Conservation (phyloP, 2,797 vertebrate genomes). For the Mormyrus hasselquistii region DNA sequence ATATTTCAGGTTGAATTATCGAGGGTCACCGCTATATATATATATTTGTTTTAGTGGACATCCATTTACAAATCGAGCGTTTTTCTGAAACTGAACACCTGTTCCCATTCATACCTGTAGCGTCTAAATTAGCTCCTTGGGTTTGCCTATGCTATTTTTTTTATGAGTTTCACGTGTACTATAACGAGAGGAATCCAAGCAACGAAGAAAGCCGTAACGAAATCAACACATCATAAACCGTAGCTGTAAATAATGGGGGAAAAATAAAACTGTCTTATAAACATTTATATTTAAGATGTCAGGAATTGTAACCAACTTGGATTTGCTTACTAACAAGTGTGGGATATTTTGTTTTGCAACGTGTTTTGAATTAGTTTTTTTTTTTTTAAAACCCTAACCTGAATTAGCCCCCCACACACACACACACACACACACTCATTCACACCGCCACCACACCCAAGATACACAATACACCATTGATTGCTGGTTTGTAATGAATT, state of each 20-base stretch:
- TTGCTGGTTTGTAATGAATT: not conserved
- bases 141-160: not conserved
- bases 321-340: slow-evolving; percentile 5
- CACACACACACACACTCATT: not conserved
- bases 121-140: not conserved
- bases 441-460: not conserved
- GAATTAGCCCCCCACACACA: not conserved
- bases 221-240: slow-evolving; percentile 12
- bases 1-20: not conserved
- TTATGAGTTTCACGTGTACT: not conserved
- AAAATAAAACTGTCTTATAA: not conserved
- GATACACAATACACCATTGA: not conserved
- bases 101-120: not conserved
- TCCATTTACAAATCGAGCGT: not conserved
- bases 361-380: not conserved
- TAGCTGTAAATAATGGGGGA: not conserved
- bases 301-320: slow-evolving; percentile 7
- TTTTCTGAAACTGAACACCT: not conserved
- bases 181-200: not conserved
- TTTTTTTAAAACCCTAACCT: not conserved
- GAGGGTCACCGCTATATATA: not conserved
- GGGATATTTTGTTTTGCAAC: not conserved
- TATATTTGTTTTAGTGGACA: not conserved
- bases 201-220: not conserved
- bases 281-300: slow-evolving; percentile 9